These are phyloP conservation scores for Bos indicus DNA, from an alignment of 2,113 vertebrate species.

Conservation along the genomic window DNA sequence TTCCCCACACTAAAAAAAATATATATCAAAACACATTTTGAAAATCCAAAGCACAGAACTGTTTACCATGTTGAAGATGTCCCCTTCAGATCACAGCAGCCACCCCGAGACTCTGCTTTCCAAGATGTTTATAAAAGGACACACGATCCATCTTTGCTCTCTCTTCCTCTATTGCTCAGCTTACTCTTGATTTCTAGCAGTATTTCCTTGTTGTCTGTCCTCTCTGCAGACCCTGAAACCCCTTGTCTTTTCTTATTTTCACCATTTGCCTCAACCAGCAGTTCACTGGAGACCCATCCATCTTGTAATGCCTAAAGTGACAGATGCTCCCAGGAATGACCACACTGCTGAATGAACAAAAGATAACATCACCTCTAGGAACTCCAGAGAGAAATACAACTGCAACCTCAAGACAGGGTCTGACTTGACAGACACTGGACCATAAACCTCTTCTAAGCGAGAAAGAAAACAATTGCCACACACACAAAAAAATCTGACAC, in stretches of 20 bases:
- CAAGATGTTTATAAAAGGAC: slow-evolving; percentile 63
- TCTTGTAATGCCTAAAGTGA: slow-evolving; percentile 94
- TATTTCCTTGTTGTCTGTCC: slow-evolving; percentile 84
- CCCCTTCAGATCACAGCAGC: slow-evolving; percentile 56
- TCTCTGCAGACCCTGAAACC: slow-evolving; percentile 75
- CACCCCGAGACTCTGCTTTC: slow-evolving; percentile 37
- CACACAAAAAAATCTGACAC: slow-evolving; percentile 71
- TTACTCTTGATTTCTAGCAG: slow-evolving; percentile 86
- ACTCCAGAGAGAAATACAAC: slow-evolving; percentile 81
- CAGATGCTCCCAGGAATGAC: slow-evolving; percentile 94
- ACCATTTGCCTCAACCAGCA: slow-evolving; percentile 97
- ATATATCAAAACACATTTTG: not conserved
- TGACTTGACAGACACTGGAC: slow-evolving; percentile 80
- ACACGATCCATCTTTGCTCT: slow-evolving; percentile 73
- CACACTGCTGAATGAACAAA: slow-evolving; percentile 85
- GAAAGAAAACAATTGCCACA: slow-evolving; percentile 71
- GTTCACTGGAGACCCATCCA: slow-evolving; percentile 95
- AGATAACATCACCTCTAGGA: slow-evolving; percentile 86
- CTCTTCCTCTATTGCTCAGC: slow-evolving; percentile 75
- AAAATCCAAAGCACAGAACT: slow-evolving; percentile 44
- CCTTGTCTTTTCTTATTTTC: slow-evolving; percentile 89
- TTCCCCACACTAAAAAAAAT: not conserved
- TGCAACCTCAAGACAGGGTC: slow-evolving; percentile 74
- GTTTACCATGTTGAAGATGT: slow-evolving; percentile 63
- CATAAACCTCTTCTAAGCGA: slow-evolving; percentile 81